phyloP scores from a whole-genome alignment of 1,140 invertebrate species.

The Trichoplusia ni region DNA sequence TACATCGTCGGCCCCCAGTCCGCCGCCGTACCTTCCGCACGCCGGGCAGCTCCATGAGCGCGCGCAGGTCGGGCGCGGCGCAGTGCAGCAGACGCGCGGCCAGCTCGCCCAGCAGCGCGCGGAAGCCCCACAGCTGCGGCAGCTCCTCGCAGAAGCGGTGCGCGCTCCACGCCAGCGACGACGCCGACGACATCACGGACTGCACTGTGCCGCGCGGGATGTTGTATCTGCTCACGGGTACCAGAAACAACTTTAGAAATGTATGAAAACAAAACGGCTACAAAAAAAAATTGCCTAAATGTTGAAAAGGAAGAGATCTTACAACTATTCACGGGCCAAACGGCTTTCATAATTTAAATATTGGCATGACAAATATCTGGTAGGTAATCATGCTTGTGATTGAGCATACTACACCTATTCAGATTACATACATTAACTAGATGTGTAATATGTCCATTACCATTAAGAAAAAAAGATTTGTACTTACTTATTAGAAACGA shows the following conservation, averaged over 20 bases:
- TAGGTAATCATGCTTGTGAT: too few species aligned
- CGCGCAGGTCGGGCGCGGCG: constrained; percentile 52
- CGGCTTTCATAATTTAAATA: too few species aligned
- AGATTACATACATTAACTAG: too few species aligned
- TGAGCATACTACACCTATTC: too few species aligned
- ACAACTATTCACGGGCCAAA: neutral
- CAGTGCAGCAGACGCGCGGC: constrained; percentile 54
- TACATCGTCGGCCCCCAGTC: neutral
- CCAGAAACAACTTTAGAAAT: too few species aligned
- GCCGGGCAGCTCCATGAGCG: constrained; percentile 60
- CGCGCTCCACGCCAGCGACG: constrained; percentile 39
- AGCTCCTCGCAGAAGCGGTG: constrained; percentile 39
- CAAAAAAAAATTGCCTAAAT: too few species aligned
- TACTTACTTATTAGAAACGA: constrained; percentile 88
- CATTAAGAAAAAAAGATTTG: too few species aligned
- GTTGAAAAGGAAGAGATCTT: too few species aligned
- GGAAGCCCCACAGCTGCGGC: constrained; percentile 50
- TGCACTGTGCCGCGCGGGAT: constrained; percentile 54
- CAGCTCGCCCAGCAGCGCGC: constrained; percentile 53
- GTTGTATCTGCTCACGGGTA: constrained; percentile 57
- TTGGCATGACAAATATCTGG: too few species aligned
- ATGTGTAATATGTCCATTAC: too few species aligned
- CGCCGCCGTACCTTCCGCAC: constrained; percentile 57
- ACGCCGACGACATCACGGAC: constrained; percentile 40
- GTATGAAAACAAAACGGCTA: neutral